Conservation (phyloP, 2,113 vertebrate genomes). For the Psittacara wagleri region DNA sequence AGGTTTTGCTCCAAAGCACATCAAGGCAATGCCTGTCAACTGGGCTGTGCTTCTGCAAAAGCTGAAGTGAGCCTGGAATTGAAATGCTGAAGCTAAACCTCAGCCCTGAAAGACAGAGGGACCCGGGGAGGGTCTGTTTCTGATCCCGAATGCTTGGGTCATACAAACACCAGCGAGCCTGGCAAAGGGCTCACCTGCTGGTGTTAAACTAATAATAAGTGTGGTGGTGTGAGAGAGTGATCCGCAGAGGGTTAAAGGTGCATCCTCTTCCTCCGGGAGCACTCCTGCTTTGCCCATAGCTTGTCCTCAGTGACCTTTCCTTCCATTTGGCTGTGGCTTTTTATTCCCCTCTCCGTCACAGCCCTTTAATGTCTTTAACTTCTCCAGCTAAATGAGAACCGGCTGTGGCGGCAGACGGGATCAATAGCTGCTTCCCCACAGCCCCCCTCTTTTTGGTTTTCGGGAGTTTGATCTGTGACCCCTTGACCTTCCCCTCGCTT, state of each 20-base stretch:
- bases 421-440: slow-evolving; percentile 59
- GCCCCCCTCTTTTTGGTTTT: slow-evolving; percentile 40
- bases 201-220: slow-evolving; percentile 71
- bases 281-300: slow-evolving; percentile 47
- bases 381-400: slow-evolving; percentile 78
- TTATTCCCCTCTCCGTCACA: slow-evolving; percentile 31
- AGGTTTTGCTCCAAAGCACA: rapidly evolving
- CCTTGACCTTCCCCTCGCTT: slow-evolving; percentile 76
- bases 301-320: slow-evolving; percentile 66
- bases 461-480: slow-evolving; percentile 71
- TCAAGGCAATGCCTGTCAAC: no score
- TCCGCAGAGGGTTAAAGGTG: slow-evolving; percentile 53
- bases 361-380: slow-evolving; percentile 64
- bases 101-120: not conserved
- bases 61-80: not conserved
- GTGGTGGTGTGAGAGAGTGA: slow-evolving; percentile 30
- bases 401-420: slow-evolving; percentile 73
- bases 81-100: not conserved
- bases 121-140: not conserved
- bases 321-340: slow-evolving; percentile 53
- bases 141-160: not conserved
- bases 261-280: slow-evolving; percentile 29
- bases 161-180: not conserved
- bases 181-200: slow-evolving; percentile 63
- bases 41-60: not conserved